Conservation (phyloP, 2,113 vertebrate genomes). For the Apus apus region DNA sequence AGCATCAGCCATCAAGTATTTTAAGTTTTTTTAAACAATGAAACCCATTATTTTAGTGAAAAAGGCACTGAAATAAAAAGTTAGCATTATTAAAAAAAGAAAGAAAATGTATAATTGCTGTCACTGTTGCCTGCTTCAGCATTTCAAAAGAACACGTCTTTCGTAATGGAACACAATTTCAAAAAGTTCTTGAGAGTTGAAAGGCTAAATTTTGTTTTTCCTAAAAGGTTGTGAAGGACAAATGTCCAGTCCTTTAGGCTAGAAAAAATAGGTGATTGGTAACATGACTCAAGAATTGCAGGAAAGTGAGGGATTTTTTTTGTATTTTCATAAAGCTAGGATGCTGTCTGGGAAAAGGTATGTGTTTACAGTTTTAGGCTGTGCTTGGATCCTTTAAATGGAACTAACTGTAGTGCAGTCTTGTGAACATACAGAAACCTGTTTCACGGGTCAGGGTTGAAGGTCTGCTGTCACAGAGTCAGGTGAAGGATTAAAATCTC, state of each 20-base stretch:
- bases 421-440: background rate
- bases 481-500: background rate
- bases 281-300: background rate
- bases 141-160: background rate
- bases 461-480: background rate
- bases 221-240: background rate
- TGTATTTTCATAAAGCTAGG: background rate
- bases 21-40: background rate
- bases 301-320: background rate
- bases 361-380: background rate
- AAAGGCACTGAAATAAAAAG: background rate
- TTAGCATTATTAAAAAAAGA: background rate
- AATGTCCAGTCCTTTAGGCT: background rate
- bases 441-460: no score
- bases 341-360: background rate
- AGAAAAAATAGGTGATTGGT: background rate
- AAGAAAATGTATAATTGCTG: slow-evolving; percentile 7
- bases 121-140: background rate
- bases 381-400: background rate
- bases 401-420: no score
- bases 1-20: background rate
- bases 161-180: background rate
- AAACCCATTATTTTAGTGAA: slow-evolving; percentile 16
- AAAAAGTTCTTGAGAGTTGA: background rate
- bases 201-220: background rate